These are phyloP conservation scores for Oenanthe melanoleuca DNA, from an alignment of 2,113 vertebrate species.

Conservation along the genomic window DNA sequence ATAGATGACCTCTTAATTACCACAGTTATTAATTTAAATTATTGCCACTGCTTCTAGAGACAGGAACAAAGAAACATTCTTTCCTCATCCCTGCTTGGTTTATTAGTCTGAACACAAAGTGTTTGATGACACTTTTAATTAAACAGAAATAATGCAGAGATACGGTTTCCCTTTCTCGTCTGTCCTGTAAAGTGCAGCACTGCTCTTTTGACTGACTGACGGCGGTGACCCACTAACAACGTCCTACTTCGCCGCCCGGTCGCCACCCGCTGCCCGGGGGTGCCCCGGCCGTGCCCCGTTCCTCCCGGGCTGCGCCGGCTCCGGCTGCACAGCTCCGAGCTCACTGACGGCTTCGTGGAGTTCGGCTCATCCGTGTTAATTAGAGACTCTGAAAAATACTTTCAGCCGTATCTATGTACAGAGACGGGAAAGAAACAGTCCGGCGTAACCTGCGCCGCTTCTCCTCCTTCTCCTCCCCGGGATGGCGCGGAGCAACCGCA, in stretches of 20 bases:
- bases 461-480: background rate
- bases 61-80: conserved; percentile 79
- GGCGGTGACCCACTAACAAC: conserved; percentile 54
- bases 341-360: background rate
- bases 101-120: conserved; percentile 77
- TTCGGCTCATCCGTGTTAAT: conserved; percentile 8
- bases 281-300: background rate
- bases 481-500: background rate
- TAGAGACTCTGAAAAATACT: conserved; percentile 42
- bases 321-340: background rate
- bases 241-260: conserved; percentile 43
- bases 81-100: conserved; percentile 64
- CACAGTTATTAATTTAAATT: conserved; percentile 82
- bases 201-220: conserved; percentile 73
- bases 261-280: background rate
- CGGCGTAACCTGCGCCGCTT: background rate
- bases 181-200: conserved; percentile 77
- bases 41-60: conserved; percentile 74
- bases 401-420: background rate
- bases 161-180: conserved; percentile 70
- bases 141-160: conserved; percentile 76
- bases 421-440: background rate
- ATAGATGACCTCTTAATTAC: conserved; percentile 84
- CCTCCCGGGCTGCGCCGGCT: background rate
- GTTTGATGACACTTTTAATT: conserved; percentile 82